Base-by-base conservation (phyloP, 2,797 vertebrate genomes). In the Urosaurus nigricauda region DNA sequence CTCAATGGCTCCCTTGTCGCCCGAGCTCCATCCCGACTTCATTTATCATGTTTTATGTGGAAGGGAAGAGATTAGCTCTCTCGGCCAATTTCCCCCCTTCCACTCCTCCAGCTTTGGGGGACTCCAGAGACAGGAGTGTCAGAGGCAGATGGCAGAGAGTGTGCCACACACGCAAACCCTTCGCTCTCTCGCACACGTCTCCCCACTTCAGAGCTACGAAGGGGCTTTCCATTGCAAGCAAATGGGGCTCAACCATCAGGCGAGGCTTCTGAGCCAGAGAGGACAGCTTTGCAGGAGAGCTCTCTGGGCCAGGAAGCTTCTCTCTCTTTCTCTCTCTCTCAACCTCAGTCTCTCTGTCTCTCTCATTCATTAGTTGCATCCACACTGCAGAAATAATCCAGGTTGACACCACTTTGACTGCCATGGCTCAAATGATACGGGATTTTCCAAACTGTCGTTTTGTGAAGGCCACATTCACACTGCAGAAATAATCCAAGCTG, bases 31-130 rank as follows among this genome's bases (percentile, higher is more conserved):
- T 47, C 37, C 29, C 0, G 53, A 80, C 65, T 80, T 71, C 88
- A 63, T 85, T 80, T 37, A 63, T 89, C 88, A 74, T 37, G 83
- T 70, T 80, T 43, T 80, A 74, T 47, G 77, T 19, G 88, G 65
- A 51, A 73, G 32, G 53, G 75, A 21, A 29, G 75, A 71, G 77
- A 85, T 73, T 47, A 37, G 65, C 65, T 84, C 65, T 47, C 29
- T 79, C 65, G 1, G 17, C 63, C 75, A 24, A 37, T 79, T 88
- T 84, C 81, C 37, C 29, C 14, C 75, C 83, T 85, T 60, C 35
- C 37, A 12, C 60, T 79, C 74, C 82, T 79, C 74, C 43, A 6
- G 40, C 65, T n/a, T 35, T 26, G 17, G 2, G 75, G 82, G 82
- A 71, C 87, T 89, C 82, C 63, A 4, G 82, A 71, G 87, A 40